Evolutionary conservation across 2,888 invertebrate species (phyloP).

Genomic region (Calliphora vomitoria): DNA sequence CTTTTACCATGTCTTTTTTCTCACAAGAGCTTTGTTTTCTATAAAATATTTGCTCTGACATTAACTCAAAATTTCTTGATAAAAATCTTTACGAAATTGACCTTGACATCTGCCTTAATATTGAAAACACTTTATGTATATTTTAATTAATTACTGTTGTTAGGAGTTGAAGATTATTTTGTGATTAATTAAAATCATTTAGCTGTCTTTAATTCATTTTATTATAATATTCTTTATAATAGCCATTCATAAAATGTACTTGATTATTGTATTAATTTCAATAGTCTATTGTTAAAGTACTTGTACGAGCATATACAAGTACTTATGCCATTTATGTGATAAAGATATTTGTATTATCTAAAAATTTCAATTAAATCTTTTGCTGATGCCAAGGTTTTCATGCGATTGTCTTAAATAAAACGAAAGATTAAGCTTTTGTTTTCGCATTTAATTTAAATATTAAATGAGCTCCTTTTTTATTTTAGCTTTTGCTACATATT

Average conservation of each 20-base stretch:
- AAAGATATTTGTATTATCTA: background rate
- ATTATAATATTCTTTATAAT: background rate
- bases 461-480: background rate
- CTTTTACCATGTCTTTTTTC: too few relatives aligned
- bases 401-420: background rate
- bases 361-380: slow-evolving; percentile 5
- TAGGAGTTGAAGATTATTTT: background rate
- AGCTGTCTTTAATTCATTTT: background rate
- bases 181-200: background rate
- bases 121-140: too few relatives aligned
- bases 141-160: too few relatives aligned
- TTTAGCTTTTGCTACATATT: background rate
- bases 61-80: too few relatives aligned
- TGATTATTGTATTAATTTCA: background rate
- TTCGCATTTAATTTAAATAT: background rate
- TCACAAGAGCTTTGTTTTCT: too few relatives aligned
- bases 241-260: background rate
- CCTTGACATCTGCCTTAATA: too few relatives aligned
- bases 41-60: too few relatives aligned
- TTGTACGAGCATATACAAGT: background rate
- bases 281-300: background rate
- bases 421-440: background rate
- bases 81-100: too few relatives aligned
- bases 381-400: background rate
- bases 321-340: background rate